Base-by-base conservation (phyloP, 2,888 invertebrate genomes). In the Drosophila antonietae region DNA sequence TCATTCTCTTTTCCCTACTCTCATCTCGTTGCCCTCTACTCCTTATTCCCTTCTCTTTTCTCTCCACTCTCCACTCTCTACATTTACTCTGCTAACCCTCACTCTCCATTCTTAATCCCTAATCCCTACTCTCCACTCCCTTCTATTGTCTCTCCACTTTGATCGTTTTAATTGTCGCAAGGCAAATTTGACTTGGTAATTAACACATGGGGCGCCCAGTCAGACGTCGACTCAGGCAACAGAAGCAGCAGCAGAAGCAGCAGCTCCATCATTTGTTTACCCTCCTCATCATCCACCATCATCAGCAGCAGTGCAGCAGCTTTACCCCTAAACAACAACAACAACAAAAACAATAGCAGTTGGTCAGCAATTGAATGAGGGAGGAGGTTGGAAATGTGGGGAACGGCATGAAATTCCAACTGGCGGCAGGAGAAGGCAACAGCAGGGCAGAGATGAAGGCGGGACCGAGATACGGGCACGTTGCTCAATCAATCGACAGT, bases 121-220 rank as follows among this genome's bases (percentile, higher is more conserved):
- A 35, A 18, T 18, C 18, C 8, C 41, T 31, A 31, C 31, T 31
- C 31, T 8, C 51, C 53, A 12, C 39, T 20, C 0, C 20, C n/a
- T 15, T 39, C 15, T 39, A 15, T 39, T 7, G 15, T 39, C 41
- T 3, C 8, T 4, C 14, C n/a, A 63, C 44, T 62, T 67, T 39
- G 64, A 58, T 80, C 71, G 75, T 59, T 80, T 88, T 83, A 83
- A 83, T 84, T 88, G 87, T 80, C 72, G 81, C 73, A 83, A 83
- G 82, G 72, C 81, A 73, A 75, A 83, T 89, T 89, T 84, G 84
- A 84, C 84, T 84, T 84, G 88, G 80, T 73, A 89, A 84, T 84
- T 83, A 89, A 81, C 84, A 83, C 81, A 83, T 80, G 83, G 43
- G 39, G 69, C 58, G 55, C 74, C 63, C 78, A 67, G 73, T 57